A percentile compares a stretch with the other conserved stretches of the same genome.
Evolutionary conservation across 2,888 invertebrate species (phyloP).

Genomic region (Phalera bucephala): DNA sequence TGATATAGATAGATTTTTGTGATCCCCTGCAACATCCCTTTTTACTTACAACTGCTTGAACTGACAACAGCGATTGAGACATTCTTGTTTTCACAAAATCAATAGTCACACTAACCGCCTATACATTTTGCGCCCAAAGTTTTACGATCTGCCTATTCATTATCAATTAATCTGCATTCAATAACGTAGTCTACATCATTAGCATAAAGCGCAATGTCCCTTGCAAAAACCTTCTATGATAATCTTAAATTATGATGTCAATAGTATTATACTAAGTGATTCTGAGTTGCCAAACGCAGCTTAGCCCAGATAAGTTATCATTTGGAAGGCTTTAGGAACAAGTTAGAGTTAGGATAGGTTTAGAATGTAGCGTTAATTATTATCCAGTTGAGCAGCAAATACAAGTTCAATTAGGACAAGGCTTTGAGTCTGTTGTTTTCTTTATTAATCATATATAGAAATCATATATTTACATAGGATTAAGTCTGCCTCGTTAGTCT

Average conservation of each 20-base stretch:
- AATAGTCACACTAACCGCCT: constrained; percentile 35
- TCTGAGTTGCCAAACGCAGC: constrained; percentile 28
- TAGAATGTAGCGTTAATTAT: constrained; percentile 20
- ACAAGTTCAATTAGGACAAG: no score
- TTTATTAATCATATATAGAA: no score
- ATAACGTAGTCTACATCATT: constrained; percentile 28
- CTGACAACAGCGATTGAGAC: no score
- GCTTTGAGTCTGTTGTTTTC: no score
- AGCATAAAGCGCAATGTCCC: constrained; percentile 28
- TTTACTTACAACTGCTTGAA: no score
- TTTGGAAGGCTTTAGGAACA: background rate
- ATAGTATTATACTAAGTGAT: constrained; percentile 31
- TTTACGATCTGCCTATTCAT: constrained; percentile 23
- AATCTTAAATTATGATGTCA: constrained; percentile 64
- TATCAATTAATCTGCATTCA: constrained; percentile 8
- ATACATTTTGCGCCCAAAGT: constrained; percentile 33
- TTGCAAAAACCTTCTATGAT: constrained; percentile 32
- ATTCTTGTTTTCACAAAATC: no score
- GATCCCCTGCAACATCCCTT: no score
- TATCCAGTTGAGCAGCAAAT: no score
- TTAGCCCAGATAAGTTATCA: constrained; percentile 4
- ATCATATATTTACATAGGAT: no score
- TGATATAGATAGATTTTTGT: no score
- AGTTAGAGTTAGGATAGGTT: constrained; percentile 1
- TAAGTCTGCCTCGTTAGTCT: no score